Evolutionary conservation across 2,888 invertebrate species (phyloP).

Genomic region (Ormyrus labotus): DNA sequence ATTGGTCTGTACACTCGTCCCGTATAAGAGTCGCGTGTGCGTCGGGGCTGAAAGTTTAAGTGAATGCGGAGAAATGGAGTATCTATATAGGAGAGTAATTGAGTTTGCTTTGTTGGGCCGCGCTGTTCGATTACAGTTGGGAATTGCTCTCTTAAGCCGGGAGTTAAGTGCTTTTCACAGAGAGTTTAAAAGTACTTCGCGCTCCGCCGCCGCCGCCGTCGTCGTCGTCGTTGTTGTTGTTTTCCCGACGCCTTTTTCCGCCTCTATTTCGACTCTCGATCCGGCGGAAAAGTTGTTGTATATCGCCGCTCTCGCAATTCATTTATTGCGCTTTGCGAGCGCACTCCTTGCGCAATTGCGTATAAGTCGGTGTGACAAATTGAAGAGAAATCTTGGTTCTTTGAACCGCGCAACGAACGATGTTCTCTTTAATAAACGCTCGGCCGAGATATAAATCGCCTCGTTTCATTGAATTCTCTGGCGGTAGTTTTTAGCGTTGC

Average conservation of each 20-base stretch:
- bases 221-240: neutral
- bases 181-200: conserved; percentile 43
- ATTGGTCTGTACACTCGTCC: neutral
- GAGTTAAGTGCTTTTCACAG: conserved; percentile 47
- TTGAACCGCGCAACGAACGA: too few species aligned
- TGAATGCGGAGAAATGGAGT: conserved; percentile 43
- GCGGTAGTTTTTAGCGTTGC: too few species aligned
- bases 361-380: too few species aligned
- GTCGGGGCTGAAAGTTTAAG: conserved; percentile 40
- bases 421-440: too few species aligned
- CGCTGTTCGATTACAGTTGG: conserved; percentile 45
- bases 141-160: conserved; percentile 44
- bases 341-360: too few species aligned
- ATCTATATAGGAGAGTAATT: conserved; percentile 44
- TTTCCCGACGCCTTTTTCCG: neutral
- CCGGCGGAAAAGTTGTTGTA: neutral
- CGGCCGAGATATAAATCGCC: too few species aligned
- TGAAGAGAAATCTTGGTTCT: too few species aligned
- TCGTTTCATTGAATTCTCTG: too few species aligned
- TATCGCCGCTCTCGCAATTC: too few species aligned
- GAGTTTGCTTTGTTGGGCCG: conserved; percentile 47
- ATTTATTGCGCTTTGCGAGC: too few species aligned
- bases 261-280: neutral
- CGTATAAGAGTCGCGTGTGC: neutral
- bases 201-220: neutral